These are phyloP conservation scores for Planiliza haematocheilus DNA, from an alignment of 2,113 vertebrate species.

Conservation along the genomic window DNA sequence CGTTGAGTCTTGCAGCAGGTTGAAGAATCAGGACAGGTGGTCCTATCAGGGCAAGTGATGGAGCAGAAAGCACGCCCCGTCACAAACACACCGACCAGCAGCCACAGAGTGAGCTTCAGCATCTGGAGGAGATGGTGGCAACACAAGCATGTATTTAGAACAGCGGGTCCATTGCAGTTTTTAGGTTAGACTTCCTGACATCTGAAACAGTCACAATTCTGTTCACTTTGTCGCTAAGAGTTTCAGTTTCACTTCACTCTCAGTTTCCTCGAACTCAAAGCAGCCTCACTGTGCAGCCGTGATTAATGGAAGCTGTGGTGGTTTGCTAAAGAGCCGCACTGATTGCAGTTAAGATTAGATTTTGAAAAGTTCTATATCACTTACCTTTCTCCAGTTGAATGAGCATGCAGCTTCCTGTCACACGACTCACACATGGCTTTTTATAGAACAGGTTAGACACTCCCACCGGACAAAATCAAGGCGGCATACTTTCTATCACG, in stretches of 20 bases:
- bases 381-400: constrained; percentile 35
- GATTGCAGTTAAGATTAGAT: not conserved
- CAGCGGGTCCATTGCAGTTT: too few relatives aligned
- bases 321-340: not conserved
- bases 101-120: constrained; percentile 43
- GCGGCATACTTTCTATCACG: not conserved
- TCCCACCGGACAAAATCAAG: constrained; percentile 30
- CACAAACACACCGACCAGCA: constrained; percentile 51
- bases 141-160: not conserved
- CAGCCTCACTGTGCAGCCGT: not conserved
- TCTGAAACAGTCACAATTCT: too few relatives aligned
- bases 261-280: not conserved
- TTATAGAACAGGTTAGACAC: constrained; percentile 24
- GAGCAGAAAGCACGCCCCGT: constrained; percentile 50
- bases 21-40: constrained; percentile 35
- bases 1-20: constrained; percentile 71
- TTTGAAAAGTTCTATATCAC: not conserved
- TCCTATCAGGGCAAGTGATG: constrained; percentile 74
- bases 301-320: not conserved
- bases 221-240: not conserved
- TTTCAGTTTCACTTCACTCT: not conserved
- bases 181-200: too few relatives aligned
- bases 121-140: constrained; percentile 63
- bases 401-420: not conserved
- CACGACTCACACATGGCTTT: not conserved